These are phyloP conservation scores for Frankliniella intonsa DNA, from an alignment of 2,888 invertebrate species.

Conservation along the genomic window DNA sequence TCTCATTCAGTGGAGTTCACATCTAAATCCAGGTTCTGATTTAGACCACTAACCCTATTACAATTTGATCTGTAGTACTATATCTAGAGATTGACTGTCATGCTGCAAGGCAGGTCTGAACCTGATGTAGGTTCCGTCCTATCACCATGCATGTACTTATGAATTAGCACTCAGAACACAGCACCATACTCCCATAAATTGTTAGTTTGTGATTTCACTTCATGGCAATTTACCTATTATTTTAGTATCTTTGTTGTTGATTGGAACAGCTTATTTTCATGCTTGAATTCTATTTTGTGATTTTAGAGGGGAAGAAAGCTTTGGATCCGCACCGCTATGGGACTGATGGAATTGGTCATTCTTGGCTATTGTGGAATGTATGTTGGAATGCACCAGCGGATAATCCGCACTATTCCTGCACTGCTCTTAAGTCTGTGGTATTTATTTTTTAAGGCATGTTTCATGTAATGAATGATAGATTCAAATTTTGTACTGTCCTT, in stretches of 20 bases:
- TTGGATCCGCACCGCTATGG: constrained; percentile 3
- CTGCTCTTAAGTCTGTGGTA: constrained; percentile 26
- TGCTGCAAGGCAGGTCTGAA: neutral
- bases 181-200: neutral
- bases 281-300: constrained; percentile 8
- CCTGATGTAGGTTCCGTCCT: neutral
- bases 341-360: constrained; percentile 26
- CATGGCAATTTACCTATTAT: neutral
- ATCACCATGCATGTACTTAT: neutral
- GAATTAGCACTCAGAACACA: neutral
- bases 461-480: neutral
- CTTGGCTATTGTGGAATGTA: constrained; percentile 17
- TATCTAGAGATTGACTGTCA: neutral
- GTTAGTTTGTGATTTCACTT: neutral
- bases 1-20: neutral
- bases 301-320: constrained; percentile 22
- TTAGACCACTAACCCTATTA: neutral
- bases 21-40: neutral
- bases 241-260: constrained; percentile 2
- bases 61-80: neutral
- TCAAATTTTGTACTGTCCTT: constrained; percentile 14
- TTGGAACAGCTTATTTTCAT: constrained; percentile 7
- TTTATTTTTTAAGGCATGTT: constrained; percentile 16
- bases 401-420: constrained; percentile 18
- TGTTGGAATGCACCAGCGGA: constrained; percentile 21